Conservation (phyloP, 2,888 invertebrate species). For the Blastobasis lacticolella region DNA sequence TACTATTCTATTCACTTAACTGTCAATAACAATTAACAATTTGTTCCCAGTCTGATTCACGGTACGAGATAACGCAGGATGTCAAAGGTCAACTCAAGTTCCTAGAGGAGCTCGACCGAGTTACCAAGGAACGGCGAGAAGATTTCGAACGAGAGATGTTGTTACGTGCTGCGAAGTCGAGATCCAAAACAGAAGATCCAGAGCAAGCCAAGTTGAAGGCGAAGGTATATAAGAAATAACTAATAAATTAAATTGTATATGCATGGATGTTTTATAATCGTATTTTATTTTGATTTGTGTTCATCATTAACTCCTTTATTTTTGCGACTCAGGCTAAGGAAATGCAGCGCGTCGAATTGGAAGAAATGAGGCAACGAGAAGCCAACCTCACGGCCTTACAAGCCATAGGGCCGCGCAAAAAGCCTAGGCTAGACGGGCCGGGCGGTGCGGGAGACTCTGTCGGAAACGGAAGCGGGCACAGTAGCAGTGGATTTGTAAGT, state of each 20-base stretch:
- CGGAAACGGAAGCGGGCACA: constrained; percentile 25
- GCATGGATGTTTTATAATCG: no score
- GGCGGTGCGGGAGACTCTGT: constrained; percentile 60
- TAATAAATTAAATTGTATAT: no score
- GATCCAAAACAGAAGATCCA: constrained; percentile 97
- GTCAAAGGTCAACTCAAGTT: constrained; percentile 96
- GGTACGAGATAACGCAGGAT: constrained; percentile 92
- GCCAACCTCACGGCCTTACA: constrained; percentile 92
- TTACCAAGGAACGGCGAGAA: constrained; percentile 94
- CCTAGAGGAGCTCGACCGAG: constrained; percentile 94
- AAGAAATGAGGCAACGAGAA: constrained; percentile 89
- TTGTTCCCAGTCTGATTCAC: constrained; percentile 80
- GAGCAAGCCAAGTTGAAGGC: constrained; percentile 98
- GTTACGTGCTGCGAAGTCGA: constrained; percentile 93
- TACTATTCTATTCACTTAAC: no score
- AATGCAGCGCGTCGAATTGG: constrained; percentile 93
- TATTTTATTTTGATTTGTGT: background rate
- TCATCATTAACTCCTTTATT: background rate
- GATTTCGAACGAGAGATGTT: constrained; percentile 96
- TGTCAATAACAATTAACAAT: background rate
- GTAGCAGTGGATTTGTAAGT: constrained; percentile 35
- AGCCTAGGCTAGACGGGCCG: constrained; percentile 82
- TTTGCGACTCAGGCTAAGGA: constrained; percentile 39
- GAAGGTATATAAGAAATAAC: constrained; percentile 73
- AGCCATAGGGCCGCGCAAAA: constrained; percentile 94